Base-by-base conservation (phyloP, 2,888 invertebrate species). In the Resseliella maxima region DNA sequence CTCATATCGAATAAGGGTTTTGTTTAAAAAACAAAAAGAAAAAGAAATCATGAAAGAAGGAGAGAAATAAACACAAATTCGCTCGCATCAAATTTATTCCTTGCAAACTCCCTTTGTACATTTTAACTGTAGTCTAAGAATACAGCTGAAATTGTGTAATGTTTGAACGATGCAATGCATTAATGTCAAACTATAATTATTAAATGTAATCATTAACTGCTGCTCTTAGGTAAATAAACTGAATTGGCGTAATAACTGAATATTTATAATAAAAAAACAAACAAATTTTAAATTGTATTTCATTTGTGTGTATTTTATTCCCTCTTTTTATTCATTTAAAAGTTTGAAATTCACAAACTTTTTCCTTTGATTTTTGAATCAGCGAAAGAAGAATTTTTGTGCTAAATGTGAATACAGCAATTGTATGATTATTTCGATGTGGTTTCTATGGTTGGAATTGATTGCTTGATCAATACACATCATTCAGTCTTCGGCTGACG, bases 1-100 rank as follows among this genome's bases (percentile, higher is more conserved):
- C 72, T 72, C 27, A 72, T 72, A 72, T 72, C 72, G 72, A 72
- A 31, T 31, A 72, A 72, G 18, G 31, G 72, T 72, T 72, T 72
- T 18, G 72, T 72, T 31, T 72, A 35, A 31, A 59, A 50, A 50
- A 18, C 8, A 50, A 3, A 12, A 50, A 21, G 2, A 50, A 41
- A 41, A 41, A 41, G 12, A 5, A 41, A 41, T 41, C 5, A 41
- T 41, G 21, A 50, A 21, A 21, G 10, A 50, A 50, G 15, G 15
- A 18, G 46, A 2, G 46, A 50, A 50, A 1, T 8, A 18, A 18
- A 18, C 8, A 15, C 8, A 50, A 50, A 50, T 50, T 12, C 6
- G 41, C 18, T 50, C 18, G 46, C n/a, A 59, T 59, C 27, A 50
- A 50, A 2, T n/a, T 24, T 59, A 24, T 24, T 24, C 15, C 72